Evolutionary conservation across 2,113 vertebrate species (phyloP), one percentile per base, ranked within the genome.

Genomic region (Pseudolaguvia tuberculata): DNA sequence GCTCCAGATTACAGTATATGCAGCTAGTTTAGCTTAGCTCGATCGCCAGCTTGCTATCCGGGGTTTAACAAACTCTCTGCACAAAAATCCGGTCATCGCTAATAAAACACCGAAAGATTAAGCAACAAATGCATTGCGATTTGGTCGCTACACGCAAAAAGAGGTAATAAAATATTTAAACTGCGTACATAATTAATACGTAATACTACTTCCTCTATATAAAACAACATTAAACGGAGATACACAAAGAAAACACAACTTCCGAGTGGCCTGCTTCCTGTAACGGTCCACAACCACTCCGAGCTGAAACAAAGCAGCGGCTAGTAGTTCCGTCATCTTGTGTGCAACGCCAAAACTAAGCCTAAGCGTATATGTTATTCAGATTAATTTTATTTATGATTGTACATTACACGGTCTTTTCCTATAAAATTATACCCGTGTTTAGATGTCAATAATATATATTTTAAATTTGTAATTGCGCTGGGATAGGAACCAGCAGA

Each of bases 201-300:
- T 56, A 71, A 27, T 59, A 75, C 73, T 84, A 83, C 87, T 90
- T 88, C 86, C 74, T 80, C 75, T 84, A 84, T 88, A 84, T 87
- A 85, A 90, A 89, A 88, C 86, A 88, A 88, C 83, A 86, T 83
- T 86, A 90, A 89, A 89, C 83, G 84, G 84, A 87, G 85, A 90
- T 90, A 91, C 91, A 92, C 91, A 91, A 92, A 92, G 90, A 90
- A 88, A 90, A 89, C 79, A 89, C 86, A 90, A 91, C 90, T 92
- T 91, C 90, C 91, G 90, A 85, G 62, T 89, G 74, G 21, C 48
- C 73, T 79, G 84, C 86, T 92, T 92, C 91, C 91, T 87, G 91
- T 91, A 88, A 88, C 87, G 87, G 87, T 78, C 85, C 72, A 77
- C 45, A 76, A 74, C 70, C 25, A 52, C 77, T 81, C 85, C 90